phyloP scores from a whole-genome alignment of 2,113 vertebrate genomes.

The Calidris pygmaea region DNA sequence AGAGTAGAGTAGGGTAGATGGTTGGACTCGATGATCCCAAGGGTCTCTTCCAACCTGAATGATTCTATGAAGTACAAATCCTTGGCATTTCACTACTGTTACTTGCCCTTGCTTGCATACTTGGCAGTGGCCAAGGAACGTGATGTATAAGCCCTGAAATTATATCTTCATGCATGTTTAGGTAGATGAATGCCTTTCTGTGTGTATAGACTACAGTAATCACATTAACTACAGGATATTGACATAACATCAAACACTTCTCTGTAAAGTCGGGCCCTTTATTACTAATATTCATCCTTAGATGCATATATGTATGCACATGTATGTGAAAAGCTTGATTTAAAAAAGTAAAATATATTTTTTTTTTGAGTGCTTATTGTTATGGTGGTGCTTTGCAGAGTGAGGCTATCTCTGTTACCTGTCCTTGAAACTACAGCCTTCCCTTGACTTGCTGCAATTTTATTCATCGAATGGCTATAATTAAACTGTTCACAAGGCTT shows the following conservation, averaged over 20 bases:
- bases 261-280: background rate
- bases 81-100: background rate
- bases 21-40: too few relatives aligned
- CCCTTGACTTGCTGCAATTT: constrained; percentile 25
- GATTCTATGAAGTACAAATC: background rate
- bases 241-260: background rate
- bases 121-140: background rate
- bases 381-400: background rate
- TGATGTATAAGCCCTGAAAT: background rate
- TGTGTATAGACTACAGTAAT: background rate
- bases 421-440: constrained; percentile 45
- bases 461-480: constrained; percentile 29
- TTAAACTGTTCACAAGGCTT: constrained; percentile 27
- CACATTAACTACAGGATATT: background rate
- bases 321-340: background rate
- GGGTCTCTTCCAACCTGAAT: too few relatives aligned
- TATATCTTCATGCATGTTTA: background rate
- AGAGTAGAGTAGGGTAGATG: too few relatives aligned
- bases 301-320: background rate
- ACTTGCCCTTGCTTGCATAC: background rate
- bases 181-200: background rate
- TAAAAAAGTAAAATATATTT: background rate
- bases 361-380: background rate
- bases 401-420: background rate
- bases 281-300: background rate